These are phyloP conservation scores for Ellobium chinense DNA, from an alignment of 2,888 invertebrate genomes.

Conservation along the genomic window DNA sequence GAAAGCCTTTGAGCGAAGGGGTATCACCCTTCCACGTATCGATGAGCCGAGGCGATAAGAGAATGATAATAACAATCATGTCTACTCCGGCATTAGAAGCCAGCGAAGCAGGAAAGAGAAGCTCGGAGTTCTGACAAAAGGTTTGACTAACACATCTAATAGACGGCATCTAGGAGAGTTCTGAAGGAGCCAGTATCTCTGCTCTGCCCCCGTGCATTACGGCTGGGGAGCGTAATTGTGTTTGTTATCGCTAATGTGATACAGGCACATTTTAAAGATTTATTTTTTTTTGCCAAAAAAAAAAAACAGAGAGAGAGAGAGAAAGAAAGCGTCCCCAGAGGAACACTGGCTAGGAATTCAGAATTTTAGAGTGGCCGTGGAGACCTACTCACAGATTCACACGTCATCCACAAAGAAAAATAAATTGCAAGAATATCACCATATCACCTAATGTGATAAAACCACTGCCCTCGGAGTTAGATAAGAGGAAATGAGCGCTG, in stretches of 20 bases:
- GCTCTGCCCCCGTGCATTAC: background rate
- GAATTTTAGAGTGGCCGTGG: too few species aligned
- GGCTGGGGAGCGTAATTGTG: constrained; percentile 24
- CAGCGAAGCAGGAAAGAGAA: constrained; percentile 9
- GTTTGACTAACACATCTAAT: constrained; percentile 25
- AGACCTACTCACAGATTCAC: too few species aligned
- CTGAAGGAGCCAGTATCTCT: constrained; percentile 12
- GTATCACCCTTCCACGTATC: background rate
- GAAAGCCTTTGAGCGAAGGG: constrained; percentile 2
- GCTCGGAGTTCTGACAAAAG: constrained; percentile 16
- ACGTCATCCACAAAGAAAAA: too few species aligned
- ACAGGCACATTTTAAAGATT: constrained; percentile 9
- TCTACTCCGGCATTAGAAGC: constrained; percentile 24
- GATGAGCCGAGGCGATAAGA: constrained; percentile 17
- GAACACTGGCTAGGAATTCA: too few species aligned
- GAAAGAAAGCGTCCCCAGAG: too few species aligned
- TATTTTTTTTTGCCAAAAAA: too few species aligned
- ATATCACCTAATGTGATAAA: too few species aligned
- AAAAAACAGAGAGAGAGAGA: too few species aligned
- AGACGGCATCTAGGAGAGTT: constrained; percentile 1
- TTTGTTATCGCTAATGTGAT: constrained; percentile 31
- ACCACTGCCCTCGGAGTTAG: too few species aligned
- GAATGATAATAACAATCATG: constrained; percentile 13
- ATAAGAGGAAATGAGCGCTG: too few species aligned
- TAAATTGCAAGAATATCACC: too few species aligned